Base-by-base conservation (phyloP, 92 coral and sea anemone genomes). In the Bergia sp. region DNA sequence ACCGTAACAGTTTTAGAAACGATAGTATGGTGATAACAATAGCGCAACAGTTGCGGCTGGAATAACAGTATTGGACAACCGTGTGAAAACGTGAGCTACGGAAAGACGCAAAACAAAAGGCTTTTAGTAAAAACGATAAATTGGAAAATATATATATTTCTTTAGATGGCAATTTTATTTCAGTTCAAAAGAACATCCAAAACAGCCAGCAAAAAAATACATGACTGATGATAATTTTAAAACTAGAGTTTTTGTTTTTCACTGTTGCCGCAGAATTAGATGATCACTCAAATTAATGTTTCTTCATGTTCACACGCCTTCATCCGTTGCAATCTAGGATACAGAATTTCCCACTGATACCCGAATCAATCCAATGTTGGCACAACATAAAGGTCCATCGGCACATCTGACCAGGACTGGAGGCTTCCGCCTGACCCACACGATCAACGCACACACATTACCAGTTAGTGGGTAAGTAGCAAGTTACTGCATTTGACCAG, bases 381-480 rank as follows among this genome's bases (percentile, higher is more conserved):
- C 93, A 37, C 93, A 92, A 80, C 96, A 94, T 83, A 93, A 91
- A 83, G 98, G 98, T 0, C 99, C 99, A 1, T 97, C 99, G 39
- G 97, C 99, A 13, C 99, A 97, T 89, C 93, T 97, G 29, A 95
- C 98, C 36, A 88, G 99, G 78, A 91, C 97, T 40, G 99, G 98
- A 3, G 99, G 99, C 50, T 97, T 97, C 87, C 91, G 99, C 41
- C 93, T 97, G 18, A 97, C 99, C 1, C 98, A 94, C 73, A 95
- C 98, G 18, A 89, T 97, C 87, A 94, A 80, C 77, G 98, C 99
- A 23, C 99, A 97, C 86, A 86, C 83, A 38, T 74, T 95, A 29
- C 96, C 98, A 58, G 98, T 96, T 65, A 95, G 99, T 85, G 96
- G 97, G 98, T 96, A 87, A 85, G 99, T 90, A 74, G 55, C n/a